These are phyloP conservation scores for Temnopleurus reevesii DNA, from an alignment of 53 echinoderm and acorn worm species.

Conservation along the genomic window DNA sequence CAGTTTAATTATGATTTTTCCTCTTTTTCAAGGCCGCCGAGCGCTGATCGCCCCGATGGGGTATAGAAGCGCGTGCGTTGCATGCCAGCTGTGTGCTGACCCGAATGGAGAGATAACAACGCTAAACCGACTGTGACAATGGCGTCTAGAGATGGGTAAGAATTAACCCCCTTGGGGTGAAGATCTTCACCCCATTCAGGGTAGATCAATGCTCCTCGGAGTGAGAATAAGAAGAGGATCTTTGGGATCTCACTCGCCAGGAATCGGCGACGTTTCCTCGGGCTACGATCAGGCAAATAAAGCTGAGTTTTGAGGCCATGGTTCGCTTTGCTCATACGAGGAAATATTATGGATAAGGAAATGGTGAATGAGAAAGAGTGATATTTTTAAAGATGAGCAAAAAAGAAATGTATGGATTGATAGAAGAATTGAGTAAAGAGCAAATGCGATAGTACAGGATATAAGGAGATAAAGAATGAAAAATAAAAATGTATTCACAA, in stretches of 20 bases:
- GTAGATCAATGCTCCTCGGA: conserved; percentile 12
- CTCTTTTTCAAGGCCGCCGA: conserved; percentile 16
- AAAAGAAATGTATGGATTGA: neutral
- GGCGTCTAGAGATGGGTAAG: neutral
- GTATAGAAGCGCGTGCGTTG: conserved; percentile 13
- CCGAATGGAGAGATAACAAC: neutral
- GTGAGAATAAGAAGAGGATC: conserved; percentile 9
- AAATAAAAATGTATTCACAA: too few species aligned
- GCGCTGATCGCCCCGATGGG: neutral
- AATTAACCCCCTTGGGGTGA: conserved; percentile 23
- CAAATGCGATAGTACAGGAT: neutral
- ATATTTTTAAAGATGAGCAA: neutral
- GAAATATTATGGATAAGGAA: neutral
- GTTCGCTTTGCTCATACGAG: neutral
- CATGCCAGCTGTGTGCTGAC: conserved; percentile 30
- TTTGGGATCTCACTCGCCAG: neutral
- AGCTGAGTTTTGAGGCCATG: neutral
- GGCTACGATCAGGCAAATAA: conserved; percentile 8
- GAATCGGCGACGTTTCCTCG: neutral
- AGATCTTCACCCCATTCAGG: conserved; percentile 40
- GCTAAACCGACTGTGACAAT: conserved; percentile 11
- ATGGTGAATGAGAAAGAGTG: neutral
- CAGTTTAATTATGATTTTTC: neutral
- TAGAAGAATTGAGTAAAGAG: neutral
- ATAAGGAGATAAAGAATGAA: neutral